Evolutionary conservation across 2,888 invertebrate genomes (phyloP).

Genomic region (Unio pictorum): DNA sequence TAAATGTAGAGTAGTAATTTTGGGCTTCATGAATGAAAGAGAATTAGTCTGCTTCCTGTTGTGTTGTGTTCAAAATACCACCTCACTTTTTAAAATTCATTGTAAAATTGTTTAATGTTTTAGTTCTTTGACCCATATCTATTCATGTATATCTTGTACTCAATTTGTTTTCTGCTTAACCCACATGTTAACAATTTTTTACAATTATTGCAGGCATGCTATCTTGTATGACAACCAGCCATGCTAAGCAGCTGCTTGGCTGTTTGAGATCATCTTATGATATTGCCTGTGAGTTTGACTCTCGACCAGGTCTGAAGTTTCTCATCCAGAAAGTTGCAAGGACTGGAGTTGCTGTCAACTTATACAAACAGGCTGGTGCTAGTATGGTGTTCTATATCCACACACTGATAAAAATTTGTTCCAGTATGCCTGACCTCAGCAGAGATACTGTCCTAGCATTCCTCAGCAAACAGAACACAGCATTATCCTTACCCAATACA

Average conservation of each 20-base stretch:
- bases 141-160: no score
- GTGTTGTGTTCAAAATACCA: no score
- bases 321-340: conserved; percentile 83
- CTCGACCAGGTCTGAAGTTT: conserved; percentile 92
- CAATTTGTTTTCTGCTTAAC: neutral
- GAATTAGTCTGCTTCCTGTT: no score
- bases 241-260: conserved; percentile 57
- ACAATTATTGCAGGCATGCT: conserved; percentile 56
- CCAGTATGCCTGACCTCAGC: conserved; percentile 67
- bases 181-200: no score
- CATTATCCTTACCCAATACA: neutral
- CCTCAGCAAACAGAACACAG: conserved; percentile 8
- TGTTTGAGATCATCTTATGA: conserved; percentile 84
- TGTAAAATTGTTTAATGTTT: no score
- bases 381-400: conserved; percentile 88
- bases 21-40: no score
- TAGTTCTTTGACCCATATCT: no score
- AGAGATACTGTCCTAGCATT: conserved; percentile 34
- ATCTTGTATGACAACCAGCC: conserved; percentile 57
- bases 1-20: no score
- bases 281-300: conserved; percentile 89
- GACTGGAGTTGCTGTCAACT: conserved; percentile 69
- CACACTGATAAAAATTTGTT: conserved; percentile 87
- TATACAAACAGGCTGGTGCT: conserved; percentile 84
- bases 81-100: no score